phyloP scores from a whole-genome alignment of 2,797 vertebrate genomes.

The Pagetopsis macropterus region DNA sequence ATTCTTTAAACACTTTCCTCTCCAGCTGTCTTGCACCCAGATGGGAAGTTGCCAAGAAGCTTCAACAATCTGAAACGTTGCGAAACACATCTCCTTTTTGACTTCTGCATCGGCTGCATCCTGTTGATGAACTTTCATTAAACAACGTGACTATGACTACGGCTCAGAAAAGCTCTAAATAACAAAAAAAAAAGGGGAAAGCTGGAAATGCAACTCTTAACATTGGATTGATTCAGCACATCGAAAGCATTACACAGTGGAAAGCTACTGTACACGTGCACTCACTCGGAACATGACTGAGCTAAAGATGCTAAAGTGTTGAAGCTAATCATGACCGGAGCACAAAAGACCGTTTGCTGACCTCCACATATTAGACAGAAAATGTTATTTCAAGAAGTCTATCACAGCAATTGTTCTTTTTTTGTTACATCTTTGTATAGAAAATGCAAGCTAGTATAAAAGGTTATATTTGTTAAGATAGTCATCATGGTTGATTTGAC shows the following conservation, averaged over 20 bases:
- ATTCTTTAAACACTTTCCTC: slow-evolving; percentile 13
- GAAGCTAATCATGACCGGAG: neutral
- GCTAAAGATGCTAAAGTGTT: slow-evolving; percentile 34
- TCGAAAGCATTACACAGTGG: slow-evolving; percentile 65
- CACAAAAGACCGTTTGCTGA: slow-evolving; percentile 28
- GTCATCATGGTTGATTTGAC: too few relatives aligned
- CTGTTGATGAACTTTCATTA: slow-evolving; percentile 69
- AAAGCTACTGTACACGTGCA: slow-evolving; percentile 55
- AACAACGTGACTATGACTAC: slow-evolving; percentile 66
- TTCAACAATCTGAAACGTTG: slow-evolving; percentile 51
- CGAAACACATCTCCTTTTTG: slow-evolving; percentile 60
- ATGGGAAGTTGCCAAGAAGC: slow-evolving; percentile 59
- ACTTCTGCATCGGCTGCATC: slow-evolving; percentile 75
- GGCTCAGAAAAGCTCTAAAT: slow-evolving; percentile 34
- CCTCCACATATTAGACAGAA: slow-evolving; percentile 17
- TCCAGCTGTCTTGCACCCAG: slow-evolving; percentile 32
- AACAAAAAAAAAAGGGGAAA: slow-evolving; percentile 54
- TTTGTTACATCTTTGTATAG: slow-evolving; percentile 1
- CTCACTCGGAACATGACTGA: slow-evolving; percentile 59
- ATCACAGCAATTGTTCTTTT: slow-evolving; percentile 7
- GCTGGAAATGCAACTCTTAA: slow-evolving; percentile 43
- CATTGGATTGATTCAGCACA: slow-evolving; percentile 64
- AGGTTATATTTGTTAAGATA: too few relatives aligned
- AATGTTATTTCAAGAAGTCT: slow-evolving; percentile 14
- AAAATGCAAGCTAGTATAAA: neutral